Evolutionary conservation across 1,140 invertebrate species (phyloP).

Genomic region (Latrodectus geometricus): DNA sequence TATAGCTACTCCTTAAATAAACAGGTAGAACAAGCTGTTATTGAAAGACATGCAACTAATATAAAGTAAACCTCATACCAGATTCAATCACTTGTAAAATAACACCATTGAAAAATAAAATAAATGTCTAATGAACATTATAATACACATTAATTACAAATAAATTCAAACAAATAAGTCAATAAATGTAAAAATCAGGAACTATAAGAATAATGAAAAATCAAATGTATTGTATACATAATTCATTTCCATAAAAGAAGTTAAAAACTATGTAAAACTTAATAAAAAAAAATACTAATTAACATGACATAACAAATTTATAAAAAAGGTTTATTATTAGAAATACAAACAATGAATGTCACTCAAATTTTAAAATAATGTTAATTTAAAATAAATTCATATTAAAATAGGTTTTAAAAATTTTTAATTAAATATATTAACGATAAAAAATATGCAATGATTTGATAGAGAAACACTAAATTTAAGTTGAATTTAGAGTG

Average conservation of each 20-base stretch:
- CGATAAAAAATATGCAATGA: too few relatives aligned
- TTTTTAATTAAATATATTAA: too few relatives aligned
- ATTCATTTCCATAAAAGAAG: too few relatives aligned
- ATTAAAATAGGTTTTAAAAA: too few relatives aligned
- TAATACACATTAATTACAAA: neutral
- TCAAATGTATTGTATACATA: neutral
- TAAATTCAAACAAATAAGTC: neutral
- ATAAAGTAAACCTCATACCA: neutral
- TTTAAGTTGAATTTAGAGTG: too few relatives aligned
- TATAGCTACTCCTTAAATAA: slow-evolving; percentile 20
- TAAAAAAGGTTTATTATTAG: neutral
- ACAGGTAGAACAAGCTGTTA: slow-evolving; percentile 55
- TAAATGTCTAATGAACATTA: neutral
- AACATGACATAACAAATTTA: neutral
- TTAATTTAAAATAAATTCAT: too few relatives aligned
- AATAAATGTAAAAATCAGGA: neutral
- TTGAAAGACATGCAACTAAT: slow-evolving; percentile 8
- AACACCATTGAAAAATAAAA: neutral
- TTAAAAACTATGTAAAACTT: too few relatives aligned
- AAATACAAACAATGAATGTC: neutral
- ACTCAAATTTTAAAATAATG: neutral
- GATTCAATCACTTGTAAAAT: neutral
- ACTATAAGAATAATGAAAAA: neutral
- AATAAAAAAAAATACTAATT: too few relatives aligned
- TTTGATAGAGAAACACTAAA: too few relatives aligned